A percentile compares a stretch with the other conserved stretches of the same genome.
Conservation (phyloP, 64 coral and sea anemone species). For the Acropora tenuis region DNA sequence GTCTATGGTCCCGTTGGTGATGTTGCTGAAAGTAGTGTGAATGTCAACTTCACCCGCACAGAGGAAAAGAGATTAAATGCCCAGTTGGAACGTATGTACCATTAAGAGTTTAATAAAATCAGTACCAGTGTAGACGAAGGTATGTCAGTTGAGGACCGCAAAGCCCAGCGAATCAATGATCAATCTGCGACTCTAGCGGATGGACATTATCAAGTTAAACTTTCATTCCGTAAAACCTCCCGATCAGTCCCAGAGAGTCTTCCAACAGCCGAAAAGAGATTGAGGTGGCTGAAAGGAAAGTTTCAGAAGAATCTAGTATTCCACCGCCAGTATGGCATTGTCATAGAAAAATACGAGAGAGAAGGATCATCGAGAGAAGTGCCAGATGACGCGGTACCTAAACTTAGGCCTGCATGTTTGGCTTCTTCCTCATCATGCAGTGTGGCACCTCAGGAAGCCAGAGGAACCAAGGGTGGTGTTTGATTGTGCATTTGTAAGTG, state of each 20-base stretch:
- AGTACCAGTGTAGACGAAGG: neutral
- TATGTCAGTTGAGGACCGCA: neutral
- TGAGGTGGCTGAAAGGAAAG: slow-evolving; percentile 54
- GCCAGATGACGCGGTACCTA: neutral
- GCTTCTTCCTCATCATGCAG: neutral
- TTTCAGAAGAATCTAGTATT: slow-evolving; percentile 60
- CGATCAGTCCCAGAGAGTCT: slow-evolving; percentile 73
- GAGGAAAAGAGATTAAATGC: neutral
- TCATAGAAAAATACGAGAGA: slow-evolving; percentile 52
- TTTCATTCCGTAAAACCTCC: slow-evolving; percentile 68
- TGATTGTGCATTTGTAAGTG: slow-evolving; percentile 44
- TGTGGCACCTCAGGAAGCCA: slow-evolving; percentile 63
- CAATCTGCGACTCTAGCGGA: slow-evolving; percentile 34
- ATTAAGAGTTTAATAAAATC: neutral
- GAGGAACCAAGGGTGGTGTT: slow-evolving; percentile 50
- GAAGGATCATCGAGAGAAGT: slow-evolving; percentile 4
- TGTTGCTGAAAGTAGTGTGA: neutral
- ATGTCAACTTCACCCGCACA: neutral
- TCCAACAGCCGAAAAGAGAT: slow-evolving; percentile 51
- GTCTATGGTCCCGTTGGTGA: slow-evolving; percentile 62
- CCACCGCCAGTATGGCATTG: slow-evolving; percentile 35
- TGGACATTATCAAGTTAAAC: slow-evolving; percentile 63
- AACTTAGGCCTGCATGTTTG: neutral
- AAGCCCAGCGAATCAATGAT: slow-evolving; percentile 48
- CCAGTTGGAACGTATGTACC: neutral